Conservation (phyloP, 2,888 invertebrate species). For the Cyrtodaria siliqua region DNA sequence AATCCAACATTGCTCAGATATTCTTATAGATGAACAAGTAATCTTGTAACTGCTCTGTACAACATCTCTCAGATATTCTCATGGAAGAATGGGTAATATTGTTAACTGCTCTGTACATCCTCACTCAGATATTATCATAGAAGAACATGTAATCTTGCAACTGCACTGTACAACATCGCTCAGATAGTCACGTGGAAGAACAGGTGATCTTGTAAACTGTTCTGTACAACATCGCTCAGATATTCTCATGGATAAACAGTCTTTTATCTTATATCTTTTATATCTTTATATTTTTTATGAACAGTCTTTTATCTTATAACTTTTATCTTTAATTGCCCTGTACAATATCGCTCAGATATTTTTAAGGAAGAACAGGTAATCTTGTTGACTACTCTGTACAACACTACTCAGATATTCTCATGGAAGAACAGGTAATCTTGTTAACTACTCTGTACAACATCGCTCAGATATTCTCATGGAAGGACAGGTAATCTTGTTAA, state of each 20-base stretch:
- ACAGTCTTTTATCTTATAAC: conserved; percentile 67
- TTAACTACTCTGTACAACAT: neutral
- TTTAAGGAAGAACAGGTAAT: conserved; percentile 83
- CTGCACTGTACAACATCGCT: no score
- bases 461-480: neutral
- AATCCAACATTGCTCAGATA: no score
- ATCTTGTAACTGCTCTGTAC: conserved; percentile 80
- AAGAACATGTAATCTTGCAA: no score
- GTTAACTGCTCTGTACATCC: no score
- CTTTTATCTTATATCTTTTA: no score
- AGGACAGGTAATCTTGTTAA: conserved; percentile 79
- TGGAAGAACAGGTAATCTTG: conserved; percentile 82
- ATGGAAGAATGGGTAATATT: conserved; percentile 82
- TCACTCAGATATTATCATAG: no score
- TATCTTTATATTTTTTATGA: neutral
- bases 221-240: no score
- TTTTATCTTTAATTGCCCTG: conserved; percentile 80
- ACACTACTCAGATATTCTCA: conserved; percentile 82
- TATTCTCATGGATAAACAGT: no score
- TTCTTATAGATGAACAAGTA: no score
- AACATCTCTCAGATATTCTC: conserved; percentile 82
- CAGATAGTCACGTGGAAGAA: no score
- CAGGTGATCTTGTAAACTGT: no score
- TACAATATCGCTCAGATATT: conserved; percentile 83
- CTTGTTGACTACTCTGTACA: conserved; percentile 78